Conservation (phyloP, 2,113 vertebrate species). For the Crotalus horridus region DNA sequence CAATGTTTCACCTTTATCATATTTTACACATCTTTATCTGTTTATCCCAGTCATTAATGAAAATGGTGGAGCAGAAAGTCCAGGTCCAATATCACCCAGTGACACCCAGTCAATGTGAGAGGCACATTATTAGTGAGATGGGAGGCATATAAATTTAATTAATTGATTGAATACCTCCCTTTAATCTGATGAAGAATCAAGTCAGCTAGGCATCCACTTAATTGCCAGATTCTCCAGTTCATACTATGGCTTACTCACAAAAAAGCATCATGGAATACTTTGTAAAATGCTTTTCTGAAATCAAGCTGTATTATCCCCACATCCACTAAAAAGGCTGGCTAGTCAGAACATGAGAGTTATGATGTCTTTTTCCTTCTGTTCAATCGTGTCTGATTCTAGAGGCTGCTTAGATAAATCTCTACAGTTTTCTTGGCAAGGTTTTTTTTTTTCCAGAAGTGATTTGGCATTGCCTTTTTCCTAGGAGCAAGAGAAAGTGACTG, state of each 20-base stretch:
- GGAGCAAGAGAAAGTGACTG: neutral
- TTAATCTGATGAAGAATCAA: neutral
- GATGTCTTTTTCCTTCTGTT: neutral
- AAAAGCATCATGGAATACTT: neutral
- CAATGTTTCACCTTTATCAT: neutral
- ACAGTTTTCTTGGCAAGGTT: neutral
- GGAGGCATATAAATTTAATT: neutral
- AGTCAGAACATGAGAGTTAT: neutral
- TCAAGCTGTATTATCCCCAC: neutral
- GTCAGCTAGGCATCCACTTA: neutral
- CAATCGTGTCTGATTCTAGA: neutral
- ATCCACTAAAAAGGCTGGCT: neutral
- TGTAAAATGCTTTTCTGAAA: neutral
- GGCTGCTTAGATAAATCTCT: neutral
- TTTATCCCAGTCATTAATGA: neutral
- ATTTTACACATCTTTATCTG: neutral
- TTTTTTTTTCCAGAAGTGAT: rapidly evolving
- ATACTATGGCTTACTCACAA: neutral
- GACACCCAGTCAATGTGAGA: neutral
- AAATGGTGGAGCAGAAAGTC: neutral
- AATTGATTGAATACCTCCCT: neutral
- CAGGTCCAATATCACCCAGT: neutral
- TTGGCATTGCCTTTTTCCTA: neutral
- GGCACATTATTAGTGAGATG: neutral
- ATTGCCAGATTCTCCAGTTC: neutral